Conservation (phyloP, 2,797 vertebrate species). For the Sebastes nivosus region DNA sequence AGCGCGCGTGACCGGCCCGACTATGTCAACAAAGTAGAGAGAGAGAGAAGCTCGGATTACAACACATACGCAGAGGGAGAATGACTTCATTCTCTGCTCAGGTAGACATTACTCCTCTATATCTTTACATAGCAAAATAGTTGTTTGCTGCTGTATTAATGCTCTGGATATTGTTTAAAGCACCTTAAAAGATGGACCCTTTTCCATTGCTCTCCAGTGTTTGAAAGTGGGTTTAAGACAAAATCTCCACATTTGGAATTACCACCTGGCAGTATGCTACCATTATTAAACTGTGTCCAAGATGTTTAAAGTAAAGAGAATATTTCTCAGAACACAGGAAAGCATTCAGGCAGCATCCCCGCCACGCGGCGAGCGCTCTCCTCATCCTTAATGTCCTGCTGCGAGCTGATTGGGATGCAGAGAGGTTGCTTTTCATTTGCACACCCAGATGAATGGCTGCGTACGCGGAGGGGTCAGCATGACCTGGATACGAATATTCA, state of each 20-base stretch:
- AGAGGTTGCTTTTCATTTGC: conserved; percentile 48
- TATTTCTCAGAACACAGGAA: background rate
- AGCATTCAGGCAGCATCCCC: background rate
- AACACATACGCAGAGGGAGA: too few relatives aligned
- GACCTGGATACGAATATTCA: conserved; percentile 61
- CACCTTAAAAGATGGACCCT: background rate
- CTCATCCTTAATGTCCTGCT: conserved; percentile 22
- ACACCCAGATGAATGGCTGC: conserved; percentile 49
- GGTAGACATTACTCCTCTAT: too few relatives aligned
- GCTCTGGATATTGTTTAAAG: too few relatives aligned
- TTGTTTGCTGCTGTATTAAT: too few relatives aligned
- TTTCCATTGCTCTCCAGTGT: background rate
- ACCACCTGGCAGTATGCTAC: background rate
- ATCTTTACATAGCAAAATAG: too few relatives aligned
- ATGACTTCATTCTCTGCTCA: too few relatives aligned
- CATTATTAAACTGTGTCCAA: background rate
- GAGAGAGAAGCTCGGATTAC: too few relatives aligned
- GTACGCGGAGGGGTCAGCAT: conserved; percentile 33
- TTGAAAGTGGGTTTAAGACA: background rate
- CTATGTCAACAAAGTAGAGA: too few relatives aligned
- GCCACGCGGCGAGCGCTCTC: background rate
- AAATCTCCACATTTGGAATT: background rate
- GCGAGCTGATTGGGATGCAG: conserved; percentile 58
- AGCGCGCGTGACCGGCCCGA: too few relatives aligned
- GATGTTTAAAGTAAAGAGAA: background rate